Evolutionary conservation across 2,113 vertebrate species (phyloP).

Genomic region (Coturnix japonica): DNA sequence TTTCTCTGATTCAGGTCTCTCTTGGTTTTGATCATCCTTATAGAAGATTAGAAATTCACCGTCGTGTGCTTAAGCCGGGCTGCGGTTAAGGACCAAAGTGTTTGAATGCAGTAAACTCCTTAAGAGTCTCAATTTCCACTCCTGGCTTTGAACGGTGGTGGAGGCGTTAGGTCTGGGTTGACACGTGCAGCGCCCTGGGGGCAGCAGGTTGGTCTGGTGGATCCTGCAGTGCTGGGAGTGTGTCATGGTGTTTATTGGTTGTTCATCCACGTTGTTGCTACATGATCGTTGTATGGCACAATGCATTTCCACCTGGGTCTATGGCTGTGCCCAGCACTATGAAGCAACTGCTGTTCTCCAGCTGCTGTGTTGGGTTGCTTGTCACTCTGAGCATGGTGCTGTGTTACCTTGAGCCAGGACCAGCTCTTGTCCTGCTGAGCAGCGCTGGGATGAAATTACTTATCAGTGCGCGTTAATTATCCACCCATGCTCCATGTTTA

Average conservation of each 20-base stretch:
- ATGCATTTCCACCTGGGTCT: fast-evolving
- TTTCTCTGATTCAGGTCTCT: not conserved
- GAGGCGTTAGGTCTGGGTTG: fast-evolving
- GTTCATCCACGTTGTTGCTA: fast-evolving
- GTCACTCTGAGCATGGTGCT: fast-evolving
- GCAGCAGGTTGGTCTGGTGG: not conserved
- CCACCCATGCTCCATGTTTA: fast-evolving
- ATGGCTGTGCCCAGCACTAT: not conserved
- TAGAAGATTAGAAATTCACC: not conserved
- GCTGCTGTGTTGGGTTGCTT: not conserved
- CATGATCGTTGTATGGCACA: not conserved
- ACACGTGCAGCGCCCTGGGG: fast-evolving
- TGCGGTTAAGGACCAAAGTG: not conserved
- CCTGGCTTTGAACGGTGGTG: not conserved
- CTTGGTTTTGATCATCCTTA: not conserved
- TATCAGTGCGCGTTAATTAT: not conserved
- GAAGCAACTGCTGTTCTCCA: fast-evolving
- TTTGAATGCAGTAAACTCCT: not conserved
- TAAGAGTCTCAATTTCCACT: not conserved
- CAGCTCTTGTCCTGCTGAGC: not conserved
- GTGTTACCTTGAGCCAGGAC: not conserved
- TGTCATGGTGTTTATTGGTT: not conserved
- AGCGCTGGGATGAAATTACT: not conserved
- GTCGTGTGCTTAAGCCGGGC: not conserved
- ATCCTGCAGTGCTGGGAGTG: not conserved